Evolutionary conservation across 2,888 invertebrate species (phyloP), one percentile per base, ranked within the genome.

Genomic region (Thymelicus lineola): DNA sequence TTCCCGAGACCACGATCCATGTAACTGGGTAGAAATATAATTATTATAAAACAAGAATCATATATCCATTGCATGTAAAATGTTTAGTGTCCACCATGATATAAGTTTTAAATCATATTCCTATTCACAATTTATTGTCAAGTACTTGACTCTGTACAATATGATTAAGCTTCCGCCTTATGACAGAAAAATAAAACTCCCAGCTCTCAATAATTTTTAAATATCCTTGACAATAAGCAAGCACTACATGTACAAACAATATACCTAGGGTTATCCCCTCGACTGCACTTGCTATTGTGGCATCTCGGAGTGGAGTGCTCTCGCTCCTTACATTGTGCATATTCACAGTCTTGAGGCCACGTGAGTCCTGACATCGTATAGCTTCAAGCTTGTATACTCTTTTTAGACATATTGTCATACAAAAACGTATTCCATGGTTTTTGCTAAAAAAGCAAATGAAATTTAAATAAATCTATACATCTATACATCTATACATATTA

Each of bases 311-410:
- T 77, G 78, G 81, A 88, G 88, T 82, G 86, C 86, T 84, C 85
- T 84, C 70, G 70, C 76, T 73, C 75, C 79, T 83, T 86, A 89
- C 89, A 89, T 88, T 89, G 88, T 88, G 89, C 88, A 89, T 86
- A 86, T 88, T 85, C 87, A 80, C 36, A 59, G 50, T 50, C 63
- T 50, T 53, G 63, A 17, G 50, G 38, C 48, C 50, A 48, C 9
- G 10, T 17, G 50, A 50, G n/a, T 63, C 63, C 36, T 50, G 63
- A 35, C 15, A 48, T 81, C 76, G 75, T 68, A n/a, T 35, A 57
- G 55, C n/a, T n/a, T n/a, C n/a, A n/a, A n/a, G n/a, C 20, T 55
- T 55, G 6, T 36, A 57, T n/a, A 50, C 15, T 7, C 48, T 53
- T 53, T 50, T 14, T 50, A 50, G 15, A 50, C 10, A 12, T 12